phyloP scores from a whole-genome alignment of 2,797 vertebrate genomes.

The Echeneis naucrates region DNA sequence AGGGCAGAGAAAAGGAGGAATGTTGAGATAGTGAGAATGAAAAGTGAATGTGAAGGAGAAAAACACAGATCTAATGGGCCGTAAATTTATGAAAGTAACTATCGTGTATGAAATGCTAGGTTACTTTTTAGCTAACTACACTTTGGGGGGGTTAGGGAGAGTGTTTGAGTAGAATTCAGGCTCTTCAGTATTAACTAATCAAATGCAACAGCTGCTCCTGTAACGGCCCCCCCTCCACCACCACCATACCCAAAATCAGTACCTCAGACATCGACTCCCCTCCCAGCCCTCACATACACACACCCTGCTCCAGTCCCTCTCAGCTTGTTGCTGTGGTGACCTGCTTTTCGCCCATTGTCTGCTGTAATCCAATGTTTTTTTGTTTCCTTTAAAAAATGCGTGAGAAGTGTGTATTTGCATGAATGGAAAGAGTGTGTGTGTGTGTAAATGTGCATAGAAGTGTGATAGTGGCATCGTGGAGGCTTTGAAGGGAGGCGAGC shows the following conservation, averaged over 20 bases:
- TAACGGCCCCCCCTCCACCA: constrained; percentile 72
- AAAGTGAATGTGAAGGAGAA: constrained; percentile 56
- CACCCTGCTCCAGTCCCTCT: constrained; percentile 68
- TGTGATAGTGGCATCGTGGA: constrained; percentile 47
- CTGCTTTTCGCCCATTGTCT: constrained; percentile 79
- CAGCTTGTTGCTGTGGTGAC: constrained; percentile 83
- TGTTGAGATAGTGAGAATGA: constrained; percentile 67
- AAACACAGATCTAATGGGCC: constrained; percentile 52
- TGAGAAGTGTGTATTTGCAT: constrained; percentile 74
- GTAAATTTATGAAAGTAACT: constrained; percentile 37
- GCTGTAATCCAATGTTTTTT: constrained; percentile 73
- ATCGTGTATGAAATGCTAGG: constrained; percentile 27
- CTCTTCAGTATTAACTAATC: constrained; percentile 86
- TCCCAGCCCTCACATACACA: constrained; percentile 68
- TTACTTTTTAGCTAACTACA: constrained; percentile 43
- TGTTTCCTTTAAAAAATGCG: constrained; percentile 55
- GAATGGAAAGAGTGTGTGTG: constrained; percentile 62
- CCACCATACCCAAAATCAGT: constrained; percentile 70
- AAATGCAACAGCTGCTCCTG: constrained; percentile 90
- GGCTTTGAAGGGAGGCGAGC: constrained; percentile 51
- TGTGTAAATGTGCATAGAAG: constrained; percentile 22
- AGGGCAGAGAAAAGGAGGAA: constrained; percentile 77
- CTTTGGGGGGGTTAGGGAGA: constrained; percentile 36
- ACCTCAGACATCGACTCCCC: constrained; percentile 68
- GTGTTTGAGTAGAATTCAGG: constrained; percentile 39